Percentiles rank a stretch among this genome's conserved stretches.
These are phyloP conservation scores for Aphelenchoides bicaudatus DNA, from an alignment of 2,888 invertebrate genomes.

Conservation along the genomic window DNA sequence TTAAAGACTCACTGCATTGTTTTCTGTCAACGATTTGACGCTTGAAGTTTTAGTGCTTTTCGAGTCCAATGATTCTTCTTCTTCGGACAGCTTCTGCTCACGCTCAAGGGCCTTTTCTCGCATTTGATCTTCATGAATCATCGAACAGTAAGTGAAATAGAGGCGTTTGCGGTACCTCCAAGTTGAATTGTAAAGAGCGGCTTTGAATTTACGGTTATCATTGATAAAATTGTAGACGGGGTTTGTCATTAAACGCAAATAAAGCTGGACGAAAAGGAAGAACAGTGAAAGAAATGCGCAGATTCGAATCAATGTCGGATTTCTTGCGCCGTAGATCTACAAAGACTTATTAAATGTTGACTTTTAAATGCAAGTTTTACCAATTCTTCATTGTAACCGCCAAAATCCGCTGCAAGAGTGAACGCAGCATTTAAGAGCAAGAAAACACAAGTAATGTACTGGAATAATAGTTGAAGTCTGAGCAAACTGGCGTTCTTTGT, in stretches of 20 bases:
- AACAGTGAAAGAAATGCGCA: slow-evolving; percentile 55
- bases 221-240: slow-evolving; percentile 57
- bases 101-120: slow-evolving; percentile 26
- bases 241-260: slow-evolving; percentile 53
- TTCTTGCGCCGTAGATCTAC: slow-evolving; percentile 42
- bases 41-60: slow-evolving; percentile 22
- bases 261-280: slow-evolving; percentile 56
- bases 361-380: no score
- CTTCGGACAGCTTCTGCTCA: slow-evolving; percentile 9
- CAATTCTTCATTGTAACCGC: slow-evolving; percentile 55
- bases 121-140: slow-evolving; percentile 41
- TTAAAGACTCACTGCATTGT: slow-evolving; percentile 5
- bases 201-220: slow-evolving; percentile 50
- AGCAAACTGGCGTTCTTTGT: slow-evolving; percentile 47
- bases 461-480: slow-evolving; percentile 55
- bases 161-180: slow-evolving; percentile 59
- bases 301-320: slow-evolving; percentile 55
- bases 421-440: slow-evolving; percentile 56
- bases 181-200: slow-evolving; percentile 50
- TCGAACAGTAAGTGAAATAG: slow-evolving; percentile 59
- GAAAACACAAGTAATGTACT: slow-evolving; percentile 59
- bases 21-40: slow-evolving; percentile 18
- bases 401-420: slow-evolving; percentile 58
- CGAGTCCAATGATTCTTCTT: slow-evolving; percentile 14
- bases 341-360: not conserved